Evolutionary conservation across 2,888 invertebrate genomes (phyloP).

Genomic region (Brachypalpus laphriformis): DNA sequence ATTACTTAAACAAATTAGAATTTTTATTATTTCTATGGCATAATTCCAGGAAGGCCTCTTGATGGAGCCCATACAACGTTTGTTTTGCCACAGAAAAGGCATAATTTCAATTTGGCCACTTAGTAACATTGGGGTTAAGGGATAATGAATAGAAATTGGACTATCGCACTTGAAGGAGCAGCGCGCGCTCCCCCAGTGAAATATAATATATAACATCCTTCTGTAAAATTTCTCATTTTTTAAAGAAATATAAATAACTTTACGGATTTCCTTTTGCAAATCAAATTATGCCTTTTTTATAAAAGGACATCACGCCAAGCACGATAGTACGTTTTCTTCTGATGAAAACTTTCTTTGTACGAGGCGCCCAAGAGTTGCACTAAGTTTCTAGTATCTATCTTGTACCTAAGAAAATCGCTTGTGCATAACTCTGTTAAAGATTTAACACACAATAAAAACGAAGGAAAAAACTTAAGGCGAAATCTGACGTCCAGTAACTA

Average conservation of each 20-base stretch:
- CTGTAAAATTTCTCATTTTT: constrained; percentile 1
- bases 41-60: not conserved
- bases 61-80: constrained; percentile 3
- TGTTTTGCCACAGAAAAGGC: constrained; percentile 8
- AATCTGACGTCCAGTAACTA: no score
- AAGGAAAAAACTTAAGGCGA: no score
- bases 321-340: not conserved
- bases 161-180: constrained; percentile 8
- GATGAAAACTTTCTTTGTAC: not conserved
- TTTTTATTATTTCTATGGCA: constrained; percentile 19
- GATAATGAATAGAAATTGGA: constrained; percentile 45
- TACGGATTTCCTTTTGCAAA: not conserved
- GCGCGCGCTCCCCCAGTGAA: not conserved
- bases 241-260: not conserved
- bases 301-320: not conserved
- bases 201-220: constrained; percentile 38
- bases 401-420: no score
- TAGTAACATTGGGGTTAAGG: constrained; percentile 15
- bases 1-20: constrained; percentile 66
- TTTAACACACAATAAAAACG: no score
- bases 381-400: no score
- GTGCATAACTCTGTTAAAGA: no score
- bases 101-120: constrained; percentile 8
- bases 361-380: not conserved
- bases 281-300: not conserved